Base-by-base conservation (phyloP, 2,113 vertebrate species). In the Actenoides hombroni region DNA sequence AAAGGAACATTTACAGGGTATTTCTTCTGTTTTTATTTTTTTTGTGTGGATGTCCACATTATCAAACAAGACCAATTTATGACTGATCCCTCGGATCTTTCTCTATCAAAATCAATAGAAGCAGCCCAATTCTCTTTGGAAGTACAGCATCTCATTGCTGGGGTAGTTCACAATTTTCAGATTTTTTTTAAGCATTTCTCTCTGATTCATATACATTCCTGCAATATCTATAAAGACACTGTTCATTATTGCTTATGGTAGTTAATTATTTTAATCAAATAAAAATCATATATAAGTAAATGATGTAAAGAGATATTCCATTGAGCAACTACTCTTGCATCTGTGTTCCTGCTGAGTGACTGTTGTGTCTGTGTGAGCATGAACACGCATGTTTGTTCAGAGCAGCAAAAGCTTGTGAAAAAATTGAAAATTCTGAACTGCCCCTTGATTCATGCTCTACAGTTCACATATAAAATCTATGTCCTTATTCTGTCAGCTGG, bases 111-210 rank as follows among this genome's bases (percentile, higher is more conserved):
- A 98, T 97, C 95, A 97, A 97, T 94, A 97, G 92, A 98, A 98
- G 98, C 98, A 98, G 98, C 98, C 99, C 98, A 98, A 98, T 98
- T 98, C 97, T 99, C 99, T 99, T 99, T 99, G 99, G 99, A 99
- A 99, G 97, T 98, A 98, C 97, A 98, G 98, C 95, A 97, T 97
- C 98, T 97, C 94, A 86, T 94, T 97, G 96, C 95, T 97, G 96
- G 98, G 96, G 97, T 97, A 98, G 98, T 98, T 98, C 98, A 98
- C 88, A 96, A 98, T 97, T 98, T 98, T 98, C 98, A 94, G 89
- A 97, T 95, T 87, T 97, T 97, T 97, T 69, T 92, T 97, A 98
- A 98, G 97, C 95, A 86, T 98, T 97, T 97, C 88, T 97, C 94
- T 98, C 94, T 97, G 95, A 25, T 96, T 97, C 96, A 94, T 91